These are phyloP conservation scores for Drosophila arawakana DNA, from an alignment of 1,140 invertebrate species.

Conservation along the genomic window DNA sequence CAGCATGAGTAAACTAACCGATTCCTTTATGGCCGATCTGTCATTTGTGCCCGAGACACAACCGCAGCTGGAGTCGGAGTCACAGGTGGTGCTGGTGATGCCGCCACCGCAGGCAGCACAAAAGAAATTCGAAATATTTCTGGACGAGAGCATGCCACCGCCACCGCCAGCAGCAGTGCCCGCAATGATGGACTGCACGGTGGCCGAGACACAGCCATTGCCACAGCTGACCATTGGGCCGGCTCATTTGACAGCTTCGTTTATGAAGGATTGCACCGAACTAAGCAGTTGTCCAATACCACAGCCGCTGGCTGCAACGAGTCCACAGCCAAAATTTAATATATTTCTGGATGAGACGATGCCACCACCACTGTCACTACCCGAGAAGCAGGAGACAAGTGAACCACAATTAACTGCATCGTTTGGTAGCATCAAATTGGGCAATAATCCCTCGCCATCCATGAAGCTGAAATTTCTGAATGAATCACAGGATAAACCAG, in stretches of 20 bases:
- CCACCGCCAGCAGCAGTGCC: background rate
- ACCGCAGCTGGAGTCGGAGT: background rate
- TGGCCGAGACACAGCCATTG: conserved; percentile 43
- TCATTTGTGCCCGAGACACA: conserved; percentile 70
- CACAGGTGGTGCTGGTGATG: too few species aligned
- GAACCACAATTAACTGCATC: conserved; percentile 51
- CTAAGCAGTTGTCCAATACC: conserved; percentile 30
- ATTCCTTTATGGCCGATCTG: conserved; percentile 69
- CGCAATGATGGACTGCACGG: conserved; percentile 37
- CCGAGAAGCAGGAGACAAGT: conserved; percentile 19
- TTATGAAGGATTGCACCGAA: conserved; percentile 42
- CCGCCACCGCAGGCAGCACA: background rate
- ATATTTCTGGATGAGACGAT: conserved; percentile 61
- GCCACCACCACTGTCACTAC: conserved; percentile 10
- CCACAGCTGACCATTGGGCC: conserved; percentile 22
- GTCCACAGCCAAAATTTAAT: conserved; percentile 35
- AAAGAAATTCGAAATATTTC: conserved; percentile 59
- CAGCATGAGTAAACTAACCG: conserved; percentile 34
- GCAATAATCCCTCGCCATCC: conserved; percentile 26
- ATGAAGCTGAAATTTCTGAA: conserved; percentile 26
- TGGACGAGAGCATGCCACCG: conserved; percentile 58
- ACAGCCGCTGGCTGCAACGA: background rate
- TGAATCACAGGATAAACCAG: conserved; percentile 13
- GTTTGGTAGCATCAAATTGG: conserved; percentile 63
- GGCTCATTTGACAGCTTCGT: conserved; percentile 41